A percentile compares a stretch with the other conserved stretches of the same genome.
Conservation (phyloP, 1,140 invertebrate species). For the Aricia agestis region DNA sequence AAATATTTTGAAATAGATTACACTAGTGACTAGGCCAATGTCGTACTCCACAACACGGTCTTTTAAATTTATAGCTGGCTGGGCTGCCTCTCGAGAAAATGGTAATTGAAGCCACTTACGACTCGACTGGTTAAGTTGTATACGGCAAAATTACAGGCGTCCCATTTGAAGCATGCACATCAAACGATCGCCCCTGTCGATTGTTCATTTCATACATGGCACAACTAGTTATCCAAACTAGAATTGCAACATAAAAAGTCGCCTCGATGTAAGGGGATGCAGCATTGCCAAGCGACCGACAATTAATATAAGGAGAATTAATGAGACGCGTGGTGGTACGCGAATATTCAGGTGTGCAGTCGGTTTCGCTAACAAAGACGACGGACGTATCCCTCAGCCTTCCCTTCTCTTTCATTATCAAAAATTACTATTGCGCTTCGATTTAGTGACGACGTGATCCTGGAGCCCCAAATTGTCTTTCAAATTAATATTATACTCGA, state of each 20-base stretch:
- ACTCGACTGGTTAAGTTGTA: constrained; percentile 24
- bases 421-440: constrained; percentile 69
- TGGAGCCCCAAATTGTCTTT: constrained; percentile 51
- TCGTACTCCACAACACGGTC: constrained; percentile 3
- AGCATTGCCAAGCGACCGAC: constrained; percentile 46
- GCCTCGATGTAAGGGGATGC: constrained; percentile 52
- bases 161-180: constrained; percentile 28
- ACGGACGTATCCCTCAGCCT: constrained; percentile 70
- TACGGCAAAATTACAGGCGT: constrained; percentile 25
- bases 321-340: constrained; percentile 37
- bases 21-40: neutral
- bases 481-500: constrained; percentile 59
- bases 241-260: constrained; percentile 35
- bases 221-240: constrained; percentile 29
- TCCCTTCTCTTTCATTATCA: constrained; percentile 66
- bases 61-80: constrained; percentile 22
- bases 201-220: constrained; percentile 29
- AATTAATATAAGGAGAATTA: constrained; percentile 56
- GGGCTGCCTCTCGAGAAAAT: constrained; percentile 3
- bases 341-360: constrained; percentile 58
- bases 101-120: constrained; percentile 23
- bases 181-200: constrained; percentile 34
- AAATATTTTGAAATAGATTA: constrained; percentile 17
- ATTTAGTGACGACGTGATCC: constrained; percentile 60
- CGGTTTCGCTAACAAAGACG: constrained; percentile 53